Percentiles rank a stretch among this genome's conserved stretches.
These are phyloP conservation scores for Alcedo quadribrachys DNA, from an alignment of 2,797 vertebrate species.

Conservation along the genomic window DNA sequence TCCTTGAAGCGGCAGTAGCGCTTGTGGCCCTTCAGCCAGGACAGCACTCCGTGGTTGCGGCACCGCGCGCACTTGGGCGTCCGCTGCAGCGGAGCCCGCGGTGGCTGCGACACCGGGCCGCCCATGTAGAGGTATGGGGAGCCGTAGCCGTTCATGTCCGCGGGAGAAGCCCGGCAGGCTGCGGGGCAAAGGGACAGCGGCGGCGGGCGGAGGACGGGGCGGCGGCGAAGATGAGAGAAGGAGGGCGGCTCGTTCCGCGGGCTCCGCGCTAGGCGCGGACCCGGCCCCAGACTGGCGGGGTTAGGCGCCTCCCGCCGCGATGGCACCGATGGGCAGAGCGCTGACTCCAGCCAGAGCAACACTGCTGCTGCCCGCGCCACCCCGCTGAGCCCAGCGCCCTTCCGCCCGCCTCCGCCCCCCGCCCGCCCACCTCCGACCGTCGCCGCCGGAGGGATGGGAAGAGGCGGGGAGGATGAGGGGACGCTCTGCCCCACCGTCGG, in stretches of 20 bases:
- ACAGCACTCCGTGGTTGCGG: conserved; percentile 95
- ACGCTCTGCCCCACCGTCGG: not conserved
- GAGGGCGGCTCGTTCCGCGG: not conserved
- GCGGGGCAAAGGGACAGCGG: conserved; percentile 10
- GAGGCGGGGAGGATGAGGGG: not conserved
- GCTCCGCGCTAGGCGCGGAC: not conserved
- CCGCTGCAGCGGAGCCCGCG: conserved; percentile 90
- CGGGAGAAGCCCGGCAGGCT: conserved; percentile 2
- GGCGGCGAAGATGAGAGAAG: not conserved
- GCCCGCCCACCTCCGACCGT: too few relatives aligned
- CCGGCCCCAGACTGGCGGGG: not conserved
- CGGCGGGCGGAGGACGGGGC: not conserved
- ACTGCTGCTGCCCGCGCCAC: not conserved
- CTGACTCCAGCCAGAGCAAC: not conserved
- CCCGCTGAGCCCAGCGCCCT: not conserved
- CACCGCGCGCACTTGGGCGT: conserved; percentile 96
- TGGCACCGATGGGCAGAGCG: not conserved
- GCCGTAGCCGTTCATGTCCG: conserved; percentile 93
- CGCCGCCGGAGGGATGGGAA: not conserved
- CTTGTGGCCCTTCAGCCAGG: conserved; percentile 97
- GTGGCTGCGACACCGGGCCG: conserved; percentile 90
- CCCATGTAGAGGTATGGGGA: conserved; percentile 96
- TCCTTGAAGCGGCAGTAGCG: conserved; percentile 98
- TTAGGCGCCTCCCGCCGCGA: not conserved
- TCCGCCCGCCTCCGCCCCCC: too few relatives aligned